A percentile compares a stretch with the other conserved stretches of the same genome.
Evolutionary conservation across 2,797 vertebrate genomes (phyloP).

Genomic region (Caiman crocodilus): DNA sequence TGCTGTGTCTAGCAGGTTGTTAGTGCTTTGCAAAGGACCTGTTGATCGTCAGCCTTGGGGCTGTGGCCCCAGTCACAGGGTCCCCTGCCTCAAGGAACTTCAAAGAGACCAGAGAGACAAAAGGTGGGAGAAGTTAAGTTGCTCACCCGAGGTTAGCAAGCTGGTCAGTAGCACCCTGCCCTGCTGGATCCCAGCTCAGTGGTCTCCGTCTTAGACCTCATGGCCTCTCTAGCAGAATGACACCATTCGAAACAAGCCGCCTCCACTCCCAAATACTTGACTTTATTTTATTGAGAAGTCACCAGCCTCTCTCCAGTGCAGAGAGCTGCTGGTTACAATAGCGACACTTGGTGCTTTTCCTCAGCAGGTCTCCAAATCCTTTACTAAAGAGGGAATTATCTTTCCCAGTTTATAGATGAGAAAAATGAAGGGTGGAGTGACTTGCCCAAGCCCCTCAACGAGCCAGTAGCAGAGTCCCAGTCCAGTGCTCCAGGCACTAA

Average conservation of each 20-base stretch:
- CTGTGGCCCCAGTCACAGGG: background rate
- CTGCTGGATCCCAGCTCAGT: background rate
- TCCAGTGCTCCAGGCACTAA: background rate
- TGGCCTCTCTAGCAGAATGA: background rate
- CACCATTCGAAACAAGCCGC: background rate
- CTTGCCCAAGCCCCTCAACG: background rate
- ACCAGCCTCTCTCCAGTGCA: too few relatives aligned
- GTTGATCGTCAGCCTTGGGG: background rate
- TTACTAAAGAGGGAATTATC: background rate
- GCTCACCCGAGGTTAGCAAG: too few relatives aligned
- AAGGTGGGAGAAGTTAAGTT: background rate
- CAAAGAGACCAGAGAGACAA: background rate
- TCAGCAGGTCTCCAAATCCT: background rate
- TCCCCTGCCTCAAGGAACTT: background rate
- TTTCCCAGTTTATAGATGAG: background rate
- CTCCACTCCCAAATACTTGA: too few relatives aligned
- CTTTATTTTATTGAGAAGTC: too few relatives aligned
- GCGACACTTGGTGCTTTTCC: background rate
- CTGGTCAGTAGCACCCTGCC: too few relatives aligned
- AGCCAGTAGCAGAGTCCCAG: background rate
- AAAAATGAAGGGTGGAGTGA: background rate
- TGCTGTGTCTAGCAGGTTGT: conserved; percentile 2
- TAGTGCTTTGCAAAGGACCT: background rate
- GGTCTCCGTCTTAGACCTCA: rapidly evolving
- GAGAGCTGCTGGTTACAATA: too few relatives aligned